Percentiles rank a stretch among this genome's conserved stretches.
Conservation (phyloP, 2,797 vertebrate genomes). For the Macropus fuliginosus region DNA sequence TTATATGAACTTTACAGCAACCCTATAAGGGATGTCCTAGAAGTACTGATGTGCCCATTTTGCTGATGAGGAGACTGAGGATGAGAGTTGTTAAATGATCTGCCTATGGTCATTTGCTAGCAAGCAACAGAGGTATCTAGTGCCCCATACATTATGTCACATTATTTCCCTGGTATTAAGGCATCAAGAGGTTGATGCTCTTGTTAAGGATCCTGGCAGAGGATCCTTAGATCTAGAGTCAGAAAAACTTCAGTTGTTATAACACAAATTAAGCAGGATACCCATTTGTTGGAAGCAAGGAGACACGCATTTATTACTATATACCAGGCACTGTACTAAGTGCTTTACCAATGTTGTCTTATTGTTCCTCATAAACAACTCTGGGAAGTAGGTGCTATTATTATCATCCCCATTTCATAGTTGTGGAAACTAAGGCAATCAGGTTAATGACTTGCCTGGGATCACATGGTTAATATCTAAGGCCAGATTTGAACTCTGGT, state of each 20-base stretch:
- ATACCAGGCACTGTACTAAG: background rate
- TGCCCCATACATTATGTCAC: background rate
- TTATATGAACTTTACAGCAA: background rate
- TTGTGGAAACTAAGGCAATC: background rate
- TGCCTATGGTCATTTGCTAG: background rate
- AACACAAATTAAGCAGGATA: background rate
- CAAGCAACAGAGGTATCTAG: background rate
- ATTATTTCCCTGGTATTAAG: background rate
- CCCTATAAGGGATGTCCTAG: background rate
- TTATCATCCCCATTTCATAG: background rate
- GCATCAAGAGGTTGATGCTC: background rate
- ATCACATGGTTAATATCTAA: accelerated
- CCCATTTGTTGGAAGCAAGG: background rate
- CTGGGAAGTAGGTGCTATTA: background rate
- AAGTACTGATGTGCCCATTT: background rate
- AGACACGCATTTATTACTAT: background rate
- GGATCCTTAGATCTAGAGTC: background rate
- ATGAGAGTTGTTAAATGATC: background rate
- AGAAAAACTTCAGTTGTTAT: background rate
- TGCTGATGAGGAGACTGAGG: background rate
- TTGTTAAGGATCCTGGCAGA: background rate
- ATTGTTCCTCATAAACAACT: background rate
- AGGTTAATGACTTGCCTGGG: background rate
- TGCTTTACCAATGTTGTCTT: background rate
- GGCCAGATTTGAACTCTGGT: background rate